A percentile compares a stretch with the other conserved stretches of the same genome.
phyloP scores from a whole-genome alignment of 2,888 invertebrate species.

The Drosophila kanekoi region DNA sequence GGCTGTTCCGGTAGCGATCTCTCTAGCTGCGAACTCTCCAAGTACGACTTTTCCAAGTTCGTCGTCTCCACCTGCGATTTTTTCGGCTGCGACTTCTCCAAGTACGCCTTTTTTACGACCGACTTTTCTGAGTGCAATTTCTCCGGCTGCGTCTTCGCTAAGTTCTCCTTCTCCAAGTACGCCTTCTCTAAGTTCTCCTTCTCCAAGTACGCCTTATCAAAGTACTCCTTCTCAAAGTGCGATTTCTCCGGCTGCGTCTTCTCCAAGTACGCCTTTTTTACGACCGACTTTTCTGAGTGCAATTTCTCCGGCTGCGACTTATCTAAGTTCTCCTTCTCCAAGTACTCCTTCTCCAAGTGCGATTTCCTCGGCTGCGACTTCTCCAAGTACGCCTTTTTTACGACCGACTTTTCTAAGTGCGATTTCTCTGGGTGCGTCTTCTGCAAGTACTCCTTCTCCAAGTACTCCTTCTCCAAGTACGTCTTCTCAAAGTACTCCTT shows the following conservation, averaged over 20 bases:
- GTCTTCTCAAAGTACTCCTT: too few relatives aligned
- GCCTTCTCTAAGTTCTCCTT: neutral
- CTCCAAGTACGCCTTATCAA: neutral
- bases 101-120: neutral
- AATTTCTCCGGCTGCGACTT: neutral
- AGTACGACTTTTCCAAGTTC: neutral
- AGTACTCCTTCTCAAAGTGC: neutral
- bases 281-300: neutral
- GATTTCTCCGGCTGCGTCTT: too few relatives aligned
- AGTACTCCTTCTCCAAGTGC: neutral
- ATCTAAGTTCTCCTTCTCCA: neutral
- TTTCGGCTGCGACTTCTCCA: neutral
- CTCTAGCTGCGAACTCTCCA: neutral
- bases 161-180: neutral
- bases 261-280: neutral
- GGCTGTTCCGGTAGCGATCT: neutral
- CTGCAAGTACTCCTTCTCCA: too few relatives aligned
- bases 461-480: too few relatives aligned
- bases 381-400: too few relatives aligned
- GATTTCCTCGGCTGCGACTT: too few relatives aligned
- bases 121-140: neutral
- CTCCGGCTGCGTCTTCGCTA: neutral
- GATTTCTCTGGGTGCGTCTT: too few relatives aligned
- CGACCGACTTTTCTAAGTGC: too few relatives aligned
- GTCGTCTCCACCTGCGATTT: neutral